phyloP scores from a whole-genome alignment of 2,113 vertebrate genomes.

The Antennarius striatus region DNA sequence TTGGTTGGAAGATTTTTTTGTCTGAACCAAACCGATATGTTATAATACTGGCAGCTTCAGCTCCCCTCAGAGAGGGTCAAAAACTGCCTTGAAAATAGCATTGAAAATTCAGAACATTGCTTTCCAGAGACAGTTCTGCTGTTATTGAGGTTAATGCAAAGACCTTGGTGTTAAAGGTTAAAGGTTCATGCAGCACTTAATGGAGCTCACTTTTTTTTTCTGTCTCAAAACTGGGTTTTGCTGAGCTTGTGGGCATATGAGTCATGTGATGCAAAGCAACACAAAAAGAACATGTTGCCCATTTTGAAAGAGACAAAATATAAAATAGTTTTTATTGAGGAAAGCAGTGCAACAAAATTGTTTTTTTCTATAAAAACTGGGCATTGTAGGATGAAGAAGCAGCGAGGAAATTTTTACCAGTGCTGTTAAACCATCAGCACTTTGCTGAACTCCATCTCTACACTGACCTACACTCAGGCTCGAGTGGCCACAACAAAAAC shows the following conservation, averaged over 20 bases:
- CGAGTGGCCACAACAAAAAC: constrained; percentile 52
- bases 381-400: background rate
- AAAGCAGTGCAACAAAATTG: background rate
- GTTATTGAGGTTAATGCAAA: background rate
- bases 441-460: constrained; percentile 40
- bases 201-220: constrained; percentile 5
- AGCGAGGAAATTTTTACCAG: constrained; percentile 4
- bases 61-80: too few species aligned
- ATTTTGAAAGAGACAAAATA: constrained; percentile 13
- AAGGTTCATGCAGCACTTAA: background rate
- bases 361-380: too few species aligned
- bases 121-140: background rate
- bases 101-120: background rate
- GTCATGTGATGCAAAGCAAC: constrained; percentile 34
- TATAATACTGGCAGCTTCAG: too few species aligned
- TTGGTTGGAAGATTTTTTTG: too few species aligned
- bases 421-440: constrained; percentile 16
- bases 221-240: constrained; percentile 44
- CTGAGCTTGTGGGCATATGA: constrained; percentile 58
- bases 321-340: background rate
- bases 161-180: background rate
- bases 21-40: too few species aligned
- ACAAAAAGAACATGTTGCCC: constrained; percentile 17
- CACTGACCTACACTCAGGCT: constrained; percentile 66
- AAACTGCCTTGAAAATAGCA: background rate